These are phyloP conservation scores for Pseudomugil tenellus DNA, from an alignment of 2,797 vertebrate genomes.

Conservation along the genomic window DNA sequence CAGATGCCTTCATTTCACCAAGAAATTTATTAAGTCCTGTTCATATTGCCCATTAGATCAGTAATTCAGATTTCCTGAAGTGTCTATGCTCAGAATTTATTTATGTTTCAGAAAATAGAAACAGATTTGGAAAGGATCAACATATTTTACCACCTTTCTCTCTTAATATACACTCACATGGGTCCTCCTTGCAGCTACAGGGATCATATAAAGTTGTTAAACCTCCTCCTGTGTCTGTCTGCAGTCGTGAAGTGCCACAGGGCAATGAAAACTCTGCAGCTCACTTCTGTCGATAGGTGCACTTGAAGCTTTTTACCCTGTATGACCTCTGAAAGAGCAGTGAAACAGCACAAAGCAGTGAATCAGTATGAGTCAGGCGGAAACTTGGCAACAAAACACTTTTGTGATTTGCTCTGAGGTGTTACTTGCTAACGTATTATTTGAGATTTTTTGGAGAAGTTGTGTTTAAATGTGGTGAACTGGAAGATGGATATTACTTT, in stretches of 20 bases:
- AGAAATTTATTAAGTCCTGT: neutral
- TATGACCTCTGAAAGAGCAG: slow-evolving; percentile 16
- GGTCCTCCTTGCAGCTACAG: slow-evolving; percentile 10
- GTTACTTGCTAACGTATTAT: neutral
- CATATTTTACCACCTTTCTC: slow-evolving; percentile 1
- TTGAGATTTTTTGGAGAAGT: neutral
- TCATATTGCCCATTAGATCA: neutral
- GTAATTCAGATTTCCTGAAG: neutral
- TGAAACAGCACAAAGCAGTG: neutral
- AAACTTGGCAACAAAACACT: neutral
- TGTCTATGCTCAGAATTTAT: neutral
- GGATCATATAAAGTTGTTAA: slow-evolving; percentile 20
- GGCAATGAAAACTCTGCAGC: slow-evolving; percentile 28
- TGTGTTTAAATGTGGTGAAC: neutral
- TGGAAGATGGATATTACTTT: neutral
- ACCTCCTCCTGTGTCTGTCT: slow-evolving; percentile 20
- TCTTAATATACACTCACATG: neutral
- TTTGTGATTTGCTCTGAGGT: neutral
- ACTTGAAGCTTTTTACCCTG: slow-evolving; percentile 34
- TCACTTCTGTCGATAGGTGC: slow-evolving; percentile 39
- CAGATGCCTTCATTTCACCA: slow-evolving; percentile 8
- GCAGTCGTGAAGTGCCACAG: slow-evolving; percentile 14
- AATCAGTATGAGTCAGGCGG: slow-evolving; percentile 12
- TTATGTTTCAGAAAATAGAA: neutral
- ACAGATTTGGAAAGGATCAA: slow-evolving; percentile 10